These are phyloP conservation scores for Myiotriccus ornatus DNA, from an alignment of 2,797 vertebrate genomes.

Conservation along the genomic window DNA sequence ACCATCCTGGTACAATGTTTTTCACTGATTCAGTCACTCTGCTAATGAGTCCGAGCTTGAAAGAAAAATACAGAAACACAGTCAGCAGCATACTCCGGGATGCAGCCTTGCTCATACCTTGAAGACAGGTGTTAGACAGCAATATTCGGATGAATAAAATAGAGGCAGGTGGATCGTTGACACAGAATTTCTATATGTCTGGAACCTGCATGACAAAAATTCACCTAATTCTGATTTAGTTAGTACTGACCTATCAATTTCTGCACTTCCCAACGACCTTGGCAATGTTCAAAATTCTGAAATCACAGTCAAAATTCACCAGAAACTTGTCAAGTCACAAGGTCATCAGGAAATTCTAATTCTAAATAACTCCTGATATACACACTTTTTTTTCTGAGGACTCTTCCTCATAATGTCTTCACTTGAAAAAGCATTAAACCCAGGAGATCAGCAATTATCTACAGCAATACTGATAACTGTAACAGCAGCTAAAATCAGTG, in stretches of 20 bases:
- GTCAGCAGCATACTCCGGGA: not conserved
- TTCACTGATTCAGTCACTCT: conserved; percentile 95
- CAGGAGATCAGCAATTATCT: not conserved
- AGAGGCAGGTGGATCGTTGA: not conserved
- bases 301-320: not conserved
- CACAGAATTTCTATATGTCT: not conserved
- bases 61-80: not conserved
- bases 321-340: not conserved
- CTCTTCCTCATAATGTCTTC: not conserved
- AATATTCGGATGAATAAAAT: not conserved
- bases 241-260: not conserved
- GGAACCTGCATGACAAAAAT: not conserved
- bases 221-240: not conserved
- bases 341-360: not conserved
- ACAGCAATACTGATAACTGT: not conserved
- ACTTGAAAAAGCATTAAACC: not conserved
- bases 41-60: conserved; percentile 90
- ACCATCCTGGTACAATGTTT: conserved; percentile 95
- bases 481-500: not conserved
- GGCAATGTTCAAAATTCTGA: not conserved
- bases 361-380: not conserved
- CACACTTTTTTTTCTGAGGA: fast-evolving
- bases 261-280: not conserved
- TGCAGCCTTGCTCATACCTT: not conserved
- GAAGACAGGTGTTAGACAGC: not conserved